phyloP scores from a whole-genome alignment of 1,140 invertebrate species.

The Diuraphis noxia region DNA sequence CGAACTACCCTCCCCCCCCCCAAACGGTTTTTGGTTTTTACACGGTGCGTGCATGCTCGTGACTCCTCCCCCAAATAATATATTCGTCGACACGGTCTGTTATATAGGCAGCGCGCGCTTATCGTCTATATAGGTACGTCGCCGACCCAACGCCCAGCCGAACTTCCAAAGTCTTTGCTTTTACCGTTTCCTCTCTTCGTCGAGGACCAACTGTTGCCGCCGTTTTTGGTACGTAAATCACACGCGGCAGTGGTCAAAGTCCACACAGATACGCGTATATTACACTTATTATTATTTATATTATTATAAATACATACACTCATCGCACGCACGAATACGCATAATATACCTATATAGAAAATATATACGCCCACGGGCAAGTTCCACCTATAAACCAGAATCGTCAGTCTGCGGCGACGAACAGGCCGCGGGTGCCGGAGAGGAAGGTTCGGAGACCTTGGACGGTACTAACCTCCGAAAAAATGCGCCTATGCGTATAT shows the following conservation, averaged over 20 bases:
- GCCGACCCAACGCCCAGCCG: too few relatives aligned
- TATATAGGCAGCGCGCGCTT: not conserved
- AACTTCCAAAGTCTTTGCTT: not conserved
- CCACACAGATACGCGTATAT: not conserved
- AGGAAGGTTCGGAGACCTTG: constrained; percentile 17
- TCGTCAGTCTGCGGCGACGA: not conserved
- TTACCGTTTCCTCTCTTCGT: too few relatives aligned
- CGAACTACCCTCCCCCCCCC: not conserved
- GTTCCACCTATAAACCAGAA: constrained; percentile 46
- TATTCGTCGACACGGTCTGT: not conserved
- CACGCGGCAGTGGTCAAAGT: not conserved
- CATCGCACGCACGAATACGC: not conserved
- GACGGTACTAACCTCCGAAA: constrained; percentile 42
- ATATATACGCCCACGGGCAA: constrained; percentile 21
- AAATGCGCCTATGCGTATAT: constrained; percentile 35
- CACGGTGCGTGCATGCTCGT: not conserved
- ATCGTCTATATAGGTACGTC: not conserved
- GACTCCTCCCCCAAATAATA: not conserved
- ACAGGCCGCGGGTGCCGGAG: not conserved
- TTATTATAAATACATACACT: not conserved
- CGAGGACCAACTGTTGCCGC: not conserved
- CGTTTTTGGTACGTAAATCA: not conserved
- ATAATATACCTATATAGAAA: not conserved
- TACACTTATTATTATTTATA: not conserved
- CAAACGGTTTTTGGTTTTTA: constrained; percentile 28